Conservation (phyloP, 2,888 invertebrate species). For the Caenorhabditis becei region DNA sequence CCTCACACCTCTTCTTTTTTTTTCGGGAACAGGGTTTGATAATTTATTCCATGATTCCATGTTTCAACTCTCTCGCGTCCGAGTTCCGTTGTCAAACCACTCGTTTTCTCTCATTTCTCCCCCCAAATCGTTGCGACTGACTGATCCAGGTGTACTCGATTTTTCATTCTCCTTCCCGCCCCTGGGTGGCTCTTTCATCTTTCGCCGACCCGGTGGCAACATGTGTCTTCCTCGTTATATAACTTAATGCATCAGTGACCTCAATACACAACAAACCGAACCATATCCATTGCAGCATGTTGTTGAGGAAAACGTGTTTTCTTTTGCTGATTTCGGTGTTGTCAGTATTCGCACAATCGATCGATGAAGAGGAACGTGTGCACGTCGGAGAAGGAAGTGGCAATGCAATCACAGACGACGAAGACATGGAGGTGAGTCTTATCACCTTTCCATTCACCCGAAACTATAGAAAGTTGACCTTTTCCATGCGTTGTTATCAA, state of each 20-base stretch:
- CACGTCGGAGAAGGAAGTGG: constrained; percentile 68
- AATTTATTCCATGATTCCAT: constrained; percentile 5
- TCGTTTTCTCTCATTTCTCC: constrained; percentile 10
- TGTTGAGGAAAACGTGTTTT: constrained; percentile 53
- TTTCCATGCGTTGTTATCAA: constrained; percentile 22
- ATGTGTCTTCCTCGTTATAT: constrained; percentile 38
- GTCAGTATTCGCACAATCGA: constrained; percentile 59
- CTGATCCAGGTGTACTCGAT: constrained; percentile 48
- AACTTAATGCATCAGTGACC: constrained; percentile 42
- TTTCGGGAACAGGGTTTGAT: neutral
- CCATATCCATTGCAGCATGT: constrained; percentile 45
- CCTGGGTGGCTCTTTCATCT: constrained; percentile 29
- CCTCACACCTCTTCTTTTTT: constrained; percentile 31
- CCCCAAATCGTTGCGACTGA: constrained; percentile 19
- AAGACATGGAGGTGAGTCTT: constrained; percentile 62
- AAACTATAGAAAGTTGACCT: constrained; percentile 18
- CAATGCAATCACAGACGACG: constrained; percentile 65
- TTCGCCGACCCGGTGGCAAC: constrained; percentile 36
- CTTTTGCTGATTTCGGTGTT: constrained; percentile 43
- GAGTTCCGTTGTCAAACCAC: constrained; percentile 5
- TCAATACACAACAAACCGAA: constrained; percentile 16
- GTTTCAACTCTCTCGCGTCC: constrained; percentile 3
- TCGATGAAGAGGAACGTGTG: constrained; percentile 69
- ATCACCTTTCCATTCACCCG: constrained; percentile 21
- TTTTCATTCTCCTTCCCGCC: constrained; percentile 30